These are phyloP conservation scores for Papilio helenus DNA, from an alignment of 1,140 invertebrate genomes.

Conservation along the genomic window DNA sequence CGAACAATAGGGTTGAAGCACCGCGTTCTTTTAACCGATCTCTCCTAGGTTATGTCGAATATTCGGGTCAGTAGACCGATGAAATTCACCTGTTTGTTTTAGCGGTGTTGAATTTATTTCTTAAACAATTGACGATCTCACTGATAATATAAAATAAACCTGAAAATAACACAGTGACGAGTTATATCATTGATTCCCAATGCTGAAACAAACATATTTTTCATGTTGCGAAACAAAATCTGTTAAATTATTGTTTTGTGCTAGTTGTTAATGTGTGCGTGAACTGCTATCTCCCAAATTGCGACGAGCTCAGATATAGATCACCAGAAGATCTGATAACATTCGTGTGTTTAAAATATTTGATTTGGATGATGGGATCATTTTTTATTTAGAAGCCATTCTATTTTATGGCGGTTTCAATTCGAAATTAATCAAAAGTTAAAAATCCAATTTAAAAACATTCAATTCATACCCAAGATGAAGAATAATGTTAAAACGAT, in stretches of 20 bases:
- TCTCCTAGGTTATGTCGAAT: slow-evolving; percentile 61
- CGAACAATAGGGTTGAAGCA: slow-evolving; percentile 71
- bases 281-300: neutral
- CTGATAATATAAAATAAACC: too few species aligned
- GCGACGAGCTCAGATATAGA: neutral
- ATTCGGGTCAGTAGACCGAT: slow-evolving; percentile 71
- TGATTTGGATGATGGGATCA: neutral
- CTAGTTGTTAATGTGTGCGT: neutral
- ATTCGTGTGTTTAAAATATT: neutral
- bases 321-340: neutral
- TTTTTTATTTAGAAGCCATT: too few species aligned
- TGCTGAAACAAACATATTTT: too few species aligned
- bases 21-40: slow-evolving; percentile 62
- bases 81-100: slow-evolving; percentile 62
- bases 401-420: too few species aligned
- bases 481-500: neutral
- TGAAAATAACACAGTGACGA: too few species aligned
- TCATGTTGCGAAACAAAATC: too few species aligned
- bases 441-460: neutral
- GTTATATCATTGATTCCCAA: too few species aligned
- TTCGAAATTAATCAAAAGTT: too few species aligned
- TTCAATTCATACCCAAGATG: neutral
- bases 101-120: neutral
- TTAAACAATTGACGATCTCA: too few species aligned
- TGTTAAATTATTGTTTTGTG: too few species aligned